Percentiles rank a stretch among this genome's conserved stretches.
Evolutionary conservation across 2,888 invertebrate species (phyloP).

Genomic region (Eustalomyia histrio): DNA sequence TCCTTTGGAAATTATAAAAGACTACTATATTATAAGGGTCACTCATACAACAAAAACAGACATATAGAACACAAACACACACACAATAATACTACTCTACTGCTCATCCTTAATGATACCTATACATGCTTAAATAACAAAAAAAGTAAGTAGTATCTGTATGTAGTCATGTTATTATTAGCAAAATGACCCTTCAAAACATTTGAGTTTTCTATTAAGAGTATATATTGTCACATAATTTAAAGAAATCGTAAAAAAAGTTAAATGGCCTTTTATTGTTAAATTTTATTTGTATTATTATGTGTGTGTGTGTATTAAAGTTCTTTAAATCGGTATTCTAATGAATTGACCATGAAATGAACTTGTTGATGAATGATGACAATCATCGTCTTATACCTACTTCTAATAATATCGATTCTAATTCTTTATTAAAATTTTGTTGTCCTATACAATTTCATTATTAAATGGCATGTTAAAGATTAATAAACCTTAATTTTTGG

Average conservation of each 20-base stretch:
- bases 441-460: neutral
- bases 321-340: constrained; percentile 41
- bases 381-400: constrained; percentile 26
- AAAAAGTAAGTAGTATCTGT: neutral
- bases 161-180: constrained; percentile 21
- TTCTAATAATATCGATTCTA: neutral
- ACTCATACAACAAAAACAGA: constrained; percentile 1
- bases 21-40: constrained; percentile 24
- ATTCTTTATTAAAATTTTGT: constrained; percentile 34
- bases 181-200: constrained; percentile 49
- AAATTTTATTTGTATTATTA: constrained; percentile 20
- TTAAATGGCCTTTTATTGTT: constrained; percentile 42
- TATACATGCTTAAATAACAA: constrained; percentile 48
- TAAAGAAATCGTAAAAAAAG: constrained; percentile 52
- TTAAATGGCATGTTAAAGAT: constrained; percentile 57
- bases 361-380: constrained; percentile 67
- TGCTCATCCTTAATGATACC: constrained; percentile 31
- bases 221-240: constrained; percentile 52
- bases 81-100: neutral
- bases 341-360: constrained; percentile 68
- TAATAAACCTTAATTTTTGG: constrained; percentile 60
- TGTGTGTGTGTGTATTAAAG: neutral
- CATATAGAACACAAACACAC: neutral
- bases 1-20: constrained; percentile 26
- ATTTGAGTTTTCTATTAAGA: neutral